Base-by-base conservation (phyloP, 2,797 vertebrate genomes). In the Bradypus variegatus region DNA sequence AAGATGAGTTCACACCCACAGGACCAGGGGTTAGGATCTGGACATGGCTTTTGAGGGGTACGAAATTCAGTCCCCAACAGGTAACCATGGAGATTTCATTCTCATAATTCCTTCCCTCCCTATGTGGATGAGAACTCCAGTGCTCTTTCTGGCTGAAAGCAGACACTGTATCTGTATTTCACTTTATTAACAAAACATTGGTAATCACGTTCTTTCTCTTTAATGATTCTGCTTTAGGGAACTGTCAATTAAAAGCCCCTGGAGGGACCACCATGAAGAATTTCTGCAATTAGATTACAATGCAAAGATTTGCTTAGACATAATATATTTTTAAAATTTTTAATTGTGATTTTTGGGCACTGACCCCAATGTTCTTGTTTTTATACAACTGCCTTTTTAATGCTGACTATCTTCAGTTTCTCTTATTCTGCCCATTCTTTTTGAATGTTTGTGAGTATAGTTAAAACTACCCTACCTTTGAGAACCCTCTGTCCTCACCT, bases 251-350 rank as follows among this genome's bases (percentile, higher is more conserved):
- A 96, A 94, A 92, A 96, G 96, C 96, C 94, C 92, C 94, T 93
- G 82, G 94, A 94, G 95, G 92, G 58, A 90, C 67, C 84, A 94
- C 90, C 55, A 86, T 94, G 94, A 97, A 96, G 89, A 96, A 96
- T 96, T 95, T 91, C 76, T 96, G 85, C 96, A 97, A 97, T 96
- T 97, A 96, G 93, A 96, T 97, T 97, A 96, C 96, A 97, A 97
- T 94, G 95, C 94, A 96, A 95, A 96, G 94, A 77, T 97, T 97
- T 96, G 93, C 95, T 96, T 96, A 96, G 86, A 96, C 80, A 93
- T 69, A 92, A 76, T 94, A 94, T 72, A 41, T 41, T 95, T 97
- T 96, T 95, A 78, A 2, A 8, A 97, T 75, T 95, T 94, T 94
- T 94, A 96, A 97, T 96, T 96, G 95, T 92, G 91, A 96, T 94